Percentiles rank a stretch among this genome's conserved stretches.
Conservation (phyloP, 2,797 vertebrate genomes). For the Telmatherina bonti region DNA sequence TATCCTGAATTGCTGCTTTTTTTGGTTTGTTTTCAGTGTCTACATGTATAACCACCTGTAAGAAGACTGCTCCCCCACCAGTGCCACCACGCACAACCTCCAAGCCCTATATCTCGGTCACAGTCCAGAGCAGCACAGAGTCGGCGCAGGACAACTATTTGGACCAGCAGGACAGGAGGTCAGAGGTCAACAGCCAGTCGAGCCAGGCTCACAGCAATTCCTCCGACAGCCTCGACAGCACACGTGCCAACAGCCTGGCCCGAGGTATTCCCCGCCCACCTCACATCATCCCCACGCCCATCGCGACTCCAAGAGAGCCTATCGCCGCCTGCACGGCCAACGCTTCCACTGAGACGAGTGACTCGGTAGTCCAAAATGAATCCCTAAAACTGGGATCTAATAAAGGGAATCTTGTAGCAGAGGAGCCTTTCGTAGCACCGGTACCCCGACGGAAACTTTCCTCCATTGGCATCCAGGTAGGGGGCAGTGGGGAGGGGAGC, state of each 20-base stretch:
- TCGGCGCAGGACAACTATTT: conserved; percentile 98
- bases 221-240: conserved; percentile 97
- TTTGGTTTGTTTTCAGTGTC: conserved; percentile 83
- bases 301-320: conserved; percentile 79
- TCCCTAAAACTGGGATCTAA: conserved; percentile 80
- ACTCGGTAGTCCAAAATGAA: conserved; percentile 85
- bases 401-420: conserved; percentile 84
- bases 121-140: conserved; percentile 98
- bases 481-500: conserved; percentile 32
- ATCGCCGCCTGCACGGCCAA: conserved; percentile 78
- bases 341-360: conserved; percentile 84
- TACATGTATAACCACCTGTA: conserved; percentile 97
- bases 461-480: conserved; percentile 98
- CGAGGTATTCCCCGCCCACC: conserved; percentile 83
- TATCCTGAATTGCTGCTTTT: not conserved
- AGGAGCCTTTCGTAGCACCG: conserved; percentile 86
- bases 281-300: conserved; percentile 83
- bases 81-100: conserved; percentile 97
- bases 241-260: conserved; percentile 91
- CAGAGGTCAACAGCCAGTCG: conserved; percentile 95
- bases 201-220: conserved; percentile 94
- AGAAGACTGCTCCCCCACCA: conserved; percentile 93
- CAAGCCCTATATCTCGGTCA: conserved; percentile 99
- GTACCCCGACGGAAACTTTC: conserved; percentile 95
- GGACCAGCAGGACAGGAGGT: conserved; percentile 95